Evolutionary conservation across 2,797 vertebrate species (phyloP).

Genomic region (Poeciliopsis presidionis): DNA sequence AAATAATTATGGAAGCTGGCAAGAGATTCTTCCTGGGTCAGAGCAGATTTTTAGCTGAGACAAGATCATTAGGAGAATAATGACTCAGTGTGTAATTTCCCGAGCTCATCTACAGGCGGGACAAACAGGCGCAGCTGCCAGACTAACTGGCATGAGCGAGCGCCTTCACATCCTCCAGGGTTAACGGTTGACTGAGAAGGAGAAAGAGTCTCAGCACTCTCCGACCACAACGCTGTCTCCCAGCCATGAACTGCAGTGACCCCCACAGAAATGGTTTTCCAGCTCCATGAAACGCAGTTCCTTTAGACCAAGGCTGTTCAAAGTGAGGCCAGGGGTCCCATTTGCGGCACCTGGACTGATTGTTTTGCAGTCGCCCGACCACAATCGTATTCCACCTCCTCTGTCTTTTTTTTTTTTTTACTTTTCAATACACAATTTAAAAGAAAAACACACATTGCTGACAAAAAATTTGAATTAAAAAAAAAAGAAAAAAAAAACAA

Average conservation of each 20-base stretch:
- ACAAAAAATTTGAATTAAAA: too few species aligned
- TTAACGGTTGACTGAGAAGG: slow-evolving; percentile 64
- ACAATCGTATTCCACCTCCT: too few species aligned
- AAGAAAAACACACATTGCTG: too few species aligned
- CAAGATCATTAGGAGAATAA: slow-evolving; percentile 25
- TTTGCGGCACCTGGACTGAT: too few species aligned
- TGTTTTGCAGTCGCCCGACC: too few species aligned
- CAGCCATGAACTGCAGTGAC: slow-evolving; percentile 75
- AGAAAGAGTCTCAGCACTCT: slow-evolving; percentile 59
- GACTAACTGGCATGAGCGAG: slow-evolving; percentile 25
- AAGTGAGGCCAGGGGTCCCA: too few species aligned
- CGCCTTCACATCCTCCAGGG: slow-evolving; percentile 49
- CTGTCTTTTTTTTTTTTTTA: too few species aligned
- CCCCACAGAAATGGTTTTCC: slow-evolving; percentile 34
- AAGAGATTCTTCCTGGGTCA: slow-evolving; percentile 9
- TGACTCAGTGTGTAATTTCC: slow-evolving; percentile 25
- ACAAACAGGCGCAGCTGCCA: slow-evolving; percentile 34
- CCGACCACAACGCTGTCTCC: slow-evolving; percentile 60
- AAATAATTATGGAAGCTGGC: slow-evolving; percentile 14
- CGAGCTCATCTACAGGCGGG: slow-evolving; percentile 17
- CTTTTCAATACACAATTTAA: too few species aligned
- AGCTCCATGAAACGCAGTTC: background rate
- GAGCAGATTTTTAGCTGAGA: slow-evolving; percentile 19
- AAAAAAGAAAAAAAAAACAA: too few species aligned
- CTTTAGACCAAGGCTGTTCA: background rate